A percentile compares a stretch with the other conserved stretches of the same genome.
Conservation (phyloP, 2,888 invertebrate species). For the Sericinus montela region DNA sequence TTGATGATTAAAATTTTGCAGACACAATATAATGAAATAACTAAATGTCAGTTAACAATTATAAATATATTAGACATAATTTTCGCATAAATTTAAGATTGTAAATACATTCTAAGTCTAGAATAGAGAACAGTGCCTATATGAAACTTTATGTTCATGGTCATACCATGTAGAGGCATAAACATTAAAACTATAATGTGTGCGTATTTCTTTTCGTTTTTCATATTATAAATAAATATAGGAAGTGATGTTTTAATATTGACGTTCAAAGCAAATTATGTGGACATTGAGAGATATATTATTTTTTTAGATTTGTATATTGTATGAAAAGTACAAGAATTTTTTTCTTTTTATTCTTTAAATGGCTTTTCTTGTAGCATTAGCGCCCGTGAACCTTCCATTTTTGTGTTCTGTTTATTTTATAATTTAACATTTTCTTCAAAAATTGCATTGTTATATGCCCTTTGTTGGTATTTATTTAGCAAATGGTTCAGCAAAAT, state of each 20-base stretch:
- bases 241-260: conserved; percentile 3
- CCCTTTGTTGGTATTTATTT: neutral
- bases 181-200: conserved; percentile 1
- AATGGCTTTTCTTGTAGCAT: neutral
- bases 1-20: neutral
- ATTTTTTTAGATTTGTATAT: conserved; percentile 15
- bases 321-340: conserved; percentile 15
- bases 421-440: neutral
- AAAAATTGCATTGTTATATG: neutral
- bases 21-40: neutral
- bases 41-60: neutral
- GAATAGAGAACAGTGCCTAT: conserved; percentile 22
- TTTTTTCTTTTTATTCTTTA: conserved; percentile 2
- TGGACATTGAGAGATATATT: conserved; percentile 12
- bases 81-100: conserved; percentile 16
- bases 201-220: conserved; percentile 6
- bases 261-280: conserved; percentile 11
- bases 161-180: conserved; percentile 14
- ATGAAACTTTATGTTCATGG: conserved; percentile 5
- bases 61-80: conserved; percentile 1
- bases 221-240: conserved; percentile 5
- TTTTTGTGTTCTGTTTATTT: neutral
- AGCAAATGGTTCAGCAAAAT: neutral
- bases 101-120: conserved; percentile 21
- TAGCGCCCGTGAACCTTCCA: neutral